Conservation (phyloP, 2,113 vertebrate species). For the Anthoscopus minutus region DNA sequence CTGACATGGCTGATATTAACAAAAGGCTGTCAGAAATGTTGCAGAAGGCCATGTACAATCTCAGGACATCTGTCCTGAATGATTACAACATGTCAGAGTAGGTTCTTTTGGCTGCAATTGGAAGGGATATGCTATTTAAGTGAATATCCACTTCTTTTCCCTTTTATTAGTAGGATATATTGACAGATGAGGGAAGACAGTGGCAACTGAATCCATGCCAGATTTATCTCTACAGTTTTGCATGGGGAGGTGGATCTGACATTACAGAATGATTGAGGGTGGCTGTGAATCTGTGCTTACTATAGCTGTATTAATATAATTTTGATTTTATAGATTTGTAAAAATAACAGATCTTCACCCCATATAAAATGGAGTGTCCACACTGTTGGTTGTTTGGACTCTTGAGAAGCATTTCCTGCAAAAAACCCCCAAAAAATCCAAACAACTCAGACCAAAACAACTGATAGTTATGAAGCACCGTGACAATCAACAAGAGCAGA, state of each 20-base stretch:
- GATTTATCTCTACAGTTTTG: neutral
- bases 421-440: neutral
- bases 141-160: neutral
- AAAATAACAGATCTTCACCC: neutral
- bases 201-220: neutral
- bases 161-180: neutral
- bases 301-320: neutral
- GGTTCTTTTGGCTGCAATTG: neutral
- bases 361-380: neutral
- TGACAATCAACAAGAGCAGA: conserved; percentile 38
- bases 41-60: neutral
- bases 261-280: neutral
- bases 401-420: neutral
- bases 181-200: conserved; percentile 27
- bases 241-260: neutral
- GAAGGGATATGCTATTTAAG: neutral
- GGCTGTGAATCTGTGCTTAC: neutral
- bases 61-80: neutral
- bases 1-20: neutral
- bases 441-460: neutral
- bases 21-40: neutral
- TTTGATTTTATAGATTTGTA: neutral
- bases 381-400: neutral
- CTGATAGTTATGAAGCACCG: neutral
- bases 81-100: neutral